These are phyloP conservation scores for Muraenolepis orangiensis DNA, from an alignment of 2,797 vertebrate genomes.

Conservation along the genomic window DNA sequence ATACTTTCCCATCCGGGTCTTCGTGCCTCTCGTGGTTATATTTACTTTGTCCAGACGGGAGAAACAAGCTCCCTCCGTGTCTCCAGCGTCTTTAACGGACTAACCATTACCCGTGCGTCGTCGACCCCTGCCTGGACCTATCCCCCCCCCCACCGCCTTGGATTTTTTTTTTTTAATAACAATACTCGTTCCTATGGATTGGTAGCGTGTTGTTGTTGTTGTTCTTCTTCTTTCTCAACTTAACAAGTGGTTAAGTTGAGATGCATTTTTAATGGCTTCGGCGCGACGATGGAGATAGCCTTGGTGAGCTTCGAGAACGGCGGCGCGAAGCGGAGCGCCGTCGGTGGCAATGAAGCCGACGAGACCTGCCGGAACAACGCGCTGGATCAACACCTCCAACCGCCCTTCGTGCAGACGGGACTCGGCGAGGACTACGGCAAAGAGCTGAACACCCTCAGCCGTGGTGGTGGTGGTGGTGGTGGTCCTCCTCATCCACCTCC, in stretches of 20 bases:
- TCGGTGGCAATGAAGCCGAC: conserved; percentile 59
- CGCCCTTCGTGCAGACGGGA: conserved; percentile 62
- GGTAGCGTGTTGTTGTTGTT: neutral
- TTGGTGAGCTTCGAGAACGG: conserved; percentile 90
- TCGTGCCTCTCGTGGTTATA: conserved; percentile 40
- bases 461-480: conserved; percentile 8
- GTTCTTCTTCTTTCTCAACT: conserved; percentile 17
- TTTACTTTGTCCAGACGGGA: conserved; percentile 46
- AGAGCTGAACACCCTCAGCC: conserved; percentile 68
- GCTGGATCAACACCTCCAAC: conserved; percentile 64
- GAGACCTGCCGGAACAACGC: conserved; percentile 63
- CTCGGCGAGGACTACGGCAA: conserved; percentile 66
- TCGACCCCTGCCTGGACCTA: neutral
- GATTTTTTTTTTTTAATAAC: neutral
- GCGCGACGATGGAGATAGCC: conserved; percentile 86
- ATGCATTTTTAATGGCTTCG: conserved; percentile 65
- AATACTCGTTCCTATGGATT: neutral
- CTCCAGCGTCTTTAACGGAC: conserved; percentile 40
- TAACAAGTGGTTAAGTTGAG: conserved; percentile 42
- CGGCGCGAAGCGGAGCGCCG: conserved; percentile 68
- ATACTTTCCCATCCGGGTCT: conserved; percentile 66
- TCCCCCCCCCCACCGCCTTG: neutral
- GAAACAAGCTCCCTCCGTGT: conserved; percentile 29
- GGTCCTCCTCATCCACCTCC: neutral
- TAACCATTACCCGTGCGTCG: too few relatives aligned